phyloP scores from a whole-genome alignment of 23 tunicate species.

The Styela clava region DNA sequence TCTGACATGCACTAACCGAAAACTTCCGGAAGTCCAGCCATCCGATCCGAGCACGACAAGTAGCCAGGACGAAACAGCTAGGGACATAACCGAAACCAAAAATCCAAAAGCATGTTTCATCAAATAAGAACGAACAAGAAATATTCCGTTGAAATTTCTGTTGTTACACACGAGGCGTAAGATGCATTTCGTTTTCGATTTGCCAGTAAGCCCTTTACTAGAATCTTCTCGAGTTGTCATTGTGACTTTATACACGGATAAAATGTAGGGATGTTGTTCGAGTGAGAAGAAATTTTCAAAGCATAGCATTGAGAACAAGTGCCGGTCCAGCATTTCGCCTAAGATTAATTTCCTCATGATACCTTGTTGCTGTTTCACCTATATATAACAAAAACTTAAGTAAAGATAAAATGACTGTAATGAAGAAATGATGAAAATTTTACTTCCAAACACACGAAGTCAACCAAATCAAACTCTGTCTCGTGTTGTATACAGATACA shows the following conservation, averaged over 20 bases:
- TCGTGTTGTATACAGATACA: no score
- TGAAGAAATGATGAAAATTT: no score
- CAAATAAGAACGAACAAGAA: background rate
- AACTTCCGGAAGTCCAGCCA: background rate
- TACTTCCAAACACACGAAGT: no score
- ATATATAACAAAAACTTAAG: no score
- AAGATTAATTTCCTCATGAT: background rate
- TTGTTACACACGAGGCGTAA: background rate
- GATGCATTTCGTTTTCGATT: conserved; percentile 4
- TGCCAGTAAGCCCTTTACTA: background rate
- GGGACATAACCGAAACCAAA: background rate
- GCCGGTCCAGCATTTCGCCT: conserved; percentile 13
- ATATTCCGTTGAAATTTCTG: background rate
- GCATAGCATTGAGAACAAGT: conserved; percentile 23
- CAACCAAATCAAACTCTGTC: no score
- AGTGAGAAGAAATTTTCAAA: conserved; percentile 8
- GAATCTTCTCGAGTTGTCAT: background rate
- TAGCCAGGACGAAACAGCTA: background rate
- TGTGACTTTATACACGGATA: conserved; percentile 8
- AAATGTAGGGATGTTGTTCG: background rate
- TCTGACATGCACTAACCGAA: conserved; percentile 14
- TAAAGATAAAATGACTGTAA: no score
- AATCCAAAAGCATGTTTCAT: background rate
- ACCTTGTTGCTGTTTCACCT: no score
- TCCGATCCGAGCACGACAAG: background rate